These are phyloP conservation scores for Alca torda DNA, from an alignment of 2,797 vertebrate genomes.

Conservation along the genomic window DNA sequence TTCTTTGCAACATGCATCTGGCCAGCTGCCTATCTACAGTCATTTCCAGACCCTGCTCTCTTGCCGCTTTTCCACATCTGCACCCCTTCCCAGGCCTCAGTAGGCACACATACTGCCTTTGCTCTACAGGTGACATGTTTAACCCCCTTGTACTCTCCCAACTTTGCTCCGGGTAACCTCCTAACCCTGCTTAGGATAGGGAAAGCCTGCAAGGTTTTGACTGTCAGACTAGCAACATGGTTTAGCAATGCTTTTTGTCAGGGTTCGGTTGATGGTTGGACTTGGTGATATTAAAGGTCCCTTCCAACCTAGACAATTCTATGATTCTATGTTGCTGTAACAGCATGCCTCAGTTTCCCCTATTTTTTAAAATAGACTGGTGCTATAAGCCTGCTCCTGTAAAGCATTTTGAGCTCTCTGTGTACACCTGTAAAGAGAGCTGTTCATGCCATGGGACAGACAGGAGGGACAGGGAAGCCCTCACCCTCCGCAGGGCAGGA, in stretches of 20 bases:
- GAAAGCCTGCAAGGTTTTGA: neutral
- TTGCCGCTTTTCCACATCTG: neutral
- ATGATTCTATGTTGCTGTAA: neutral
- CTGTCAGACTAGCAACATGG: neutral
- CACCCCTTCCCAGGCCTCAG: neutral
- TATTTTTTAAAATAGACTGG: fast-evolving
- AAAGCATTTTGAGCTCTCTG: neutral
- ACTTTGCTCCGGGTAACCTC: neutral
- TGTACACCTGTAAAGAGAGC: neutral
- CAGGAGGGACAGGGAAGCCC: neutral
- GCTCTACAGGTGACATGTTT: neutral
- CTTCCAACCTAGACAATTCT: too few relatives aligned
- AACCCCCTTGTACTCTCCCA: neutral
- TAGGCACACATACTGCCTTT: neutral
- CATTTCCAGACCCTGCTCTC: neutral
- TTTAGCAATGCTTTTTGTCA: too few relatives aligned
- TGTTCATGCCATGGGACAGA: neutral
- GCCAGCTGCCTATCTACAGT: neutral
- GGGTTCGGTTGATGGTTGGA: too few relatives aligned
- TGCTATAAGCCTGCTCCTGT: neutral
- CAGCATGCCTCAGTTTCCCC: neutral
- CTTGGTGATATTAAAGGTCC: too few relatives aligned
- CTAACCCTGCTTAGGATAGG: neutral
- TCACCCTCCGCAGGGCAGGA: neutral
- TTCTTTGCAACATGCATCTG: neutral